Evolutionary conservation across 2,888 invertebrate genomes (phyloP).

Genomic region (Alviniconcha strummeri): DNA sequence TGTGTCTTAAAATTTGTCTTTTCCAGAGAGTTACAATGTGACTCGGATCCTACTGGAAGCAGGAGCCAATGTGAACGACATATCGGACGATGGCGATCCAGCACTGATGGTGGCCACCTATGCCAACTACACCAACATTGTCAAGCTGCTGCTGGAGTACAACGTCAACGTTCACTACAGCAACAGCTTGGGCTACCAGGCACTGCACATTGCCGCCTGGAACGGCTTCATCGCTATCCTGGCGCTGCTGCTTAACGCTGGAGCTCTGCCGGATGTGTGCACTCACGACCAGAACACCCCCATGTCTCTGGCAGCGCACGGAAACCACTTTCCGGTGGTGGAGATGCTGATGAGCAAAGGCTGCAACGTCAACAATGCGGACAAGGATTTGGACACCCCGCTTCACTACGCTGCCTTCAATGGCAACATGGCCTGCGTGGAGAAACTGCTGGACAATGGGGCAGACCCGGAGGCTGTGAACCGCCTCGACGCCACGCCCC

Average conservation of each 20-base stretch:
- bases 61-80: slow-evolving; percentile 53
- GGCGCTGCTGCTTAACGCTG: slow-evolving; percentile 49
- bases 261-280: slow-evolving; percentile 51
- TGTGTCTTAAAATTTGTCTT: too few species aligned
- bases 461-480: slow-evolving; percentile 60
- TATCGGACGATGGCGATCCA: slow-evolving; percentile 46
- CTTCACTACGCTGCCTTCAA: slow-evolving; percentile 65
- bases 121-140: slow-evolving; percentile 49
- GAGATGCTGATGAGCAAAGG: slow-evolving; percentile 54
- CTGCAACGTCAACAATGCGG: slow-evolving; percentile 63
- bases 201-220: slow-evolving; percentile 67
- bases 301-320: slow-evolving; percentile 58
- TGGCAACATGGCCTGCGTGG: slow-evolving; percentile 53
- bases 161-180: slow-evolving; percentile 49
- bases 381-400: slow-evolving; percentile 66
- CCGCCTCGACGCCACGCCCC: slow-evolving; percentile 53
- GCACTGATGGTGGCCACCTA: slow-evolving; percentile 59
- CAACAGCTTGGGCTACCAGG: slow-evolving; percentile 56
- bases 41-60: slow-evolving; percentile 52
- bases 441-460: slow-evolving; percentile 55
- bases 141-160: slow-evolving; percentile 50
- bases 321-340: slow-evolving; percentile 41
- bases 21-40: slow-evolving; percentile 50
- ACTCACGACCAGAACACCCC: slow-evolving; percentile 64
- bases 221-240: slow-evolving; percentile 57